Base-by-base conservation (phyloP, 2,113 vertebrate genomes). In the Dissostichus mawsoni region DNA sequence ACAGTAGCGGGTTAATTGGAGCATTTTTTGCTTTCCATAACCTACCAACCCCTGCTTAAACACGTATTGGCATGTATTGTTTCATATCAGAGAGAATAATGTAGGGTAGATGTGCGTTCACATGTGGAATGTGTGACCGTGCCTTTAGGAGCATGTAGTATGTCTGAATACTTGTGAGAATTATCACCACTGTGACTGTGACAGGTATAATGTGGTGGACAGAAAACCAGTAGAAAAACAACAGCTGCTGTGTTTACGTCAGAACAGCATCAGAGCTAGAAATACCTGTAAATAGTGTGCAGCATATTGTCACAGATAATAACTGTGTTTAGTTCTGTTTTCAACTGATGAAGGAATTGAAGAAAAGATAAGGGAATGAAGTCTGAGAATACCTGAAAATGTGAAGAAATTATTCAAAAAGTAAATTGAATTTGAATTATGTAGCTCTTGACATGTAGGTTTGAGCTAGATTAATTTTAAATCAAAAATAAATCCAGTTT, bases 1-100 rank as follows among this genome's bases (percentile, higher is more conserved):
- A 69, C 77, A 75, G 73, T 73, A 1, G 1, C 45, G 4, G 61
- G 68, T 78, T 47, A 76, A 75, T 12, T 14, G 53, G 53, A 69
- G 56, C 11, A 12, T 50, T 68, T 59, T 48, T n/a, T 57, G 71
- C 53, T 71, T 77, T 14, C 18, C 7, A 29, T 68, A 47, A 79
- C 85, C 64, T 71, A 1, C 11, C 70, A 80, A 85, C 78, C 57
- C 5, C 16, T 58, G 74, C 53, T 64, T 52, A 48, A 55, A 29
- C 0, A 2, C 10, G 48, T 75, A 76, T 75, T 61, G 78, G 44
- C 81, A n/a, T 56, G 66, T 80, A 81, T 74, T 80, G 75, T 89
- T 81, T 87, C 53, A 73, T 84, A 80, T 77, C 82, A 83, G 71
- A 69, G 29, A 52, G 20, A n/a, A 41, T 8, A 55, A 82, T 58